phyloP scores from a whole-genome alignment of 2,888 invertebrate genomes.

The Ochropacha duplaris region DNA sequence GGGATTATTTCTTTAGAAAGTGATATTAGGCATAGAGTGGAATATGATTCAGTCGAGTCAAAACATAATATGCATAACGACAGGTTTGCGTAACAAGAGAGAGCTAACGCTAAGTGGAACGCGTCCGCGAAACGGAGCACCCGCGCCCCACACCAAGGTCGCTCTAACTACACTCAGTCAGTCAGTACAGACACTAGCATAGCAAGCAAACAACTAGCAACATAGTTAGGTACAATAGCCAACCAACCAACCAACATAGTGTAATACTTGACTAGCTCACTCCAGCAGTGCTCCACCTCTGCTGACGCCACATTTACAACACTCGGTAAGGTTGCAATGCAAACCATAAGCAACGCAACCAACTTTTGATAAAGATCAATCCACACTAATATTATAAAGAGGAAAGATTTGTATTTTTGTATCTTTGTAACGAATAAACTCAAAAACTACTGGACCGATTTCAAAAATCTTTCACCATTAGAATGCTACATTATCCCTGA shows the following conservation, averaged over 20 bases:
- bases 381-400: too few relatives aligned
- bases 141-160: conserved; percentile 68
- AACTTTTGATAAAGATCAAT: background rate
- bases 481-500: too few relatives aligned
- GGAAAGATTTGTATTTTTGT: too few relatives aligned
- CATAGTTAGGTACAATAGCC: conserved; percentile 19
- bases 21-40: conserved; percentile 53
- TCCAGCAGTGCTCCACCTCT: background rate
- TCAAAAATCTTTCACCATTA: too few relatives aligned
- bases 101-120: conserved; percentile 78
- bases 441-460: too few relatives aligned
- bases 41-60: conserved; percentile 67
- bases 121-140: conserved; percentile 72
- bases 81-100: conserved; percentile 82
- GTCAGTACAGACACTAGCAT: conserved; percentile 19
- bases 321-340: conserved; percentile 15
- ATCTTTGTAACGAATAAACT: too few relatives aligned
- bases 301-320: conserved; percentile 14
- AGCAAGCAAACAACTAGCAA: too few relatives aligned
- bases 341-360: conserved; percentile 6
- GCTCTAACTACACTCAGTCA: conserved; percentile 31
- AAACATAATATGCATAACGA: conserved; percentile 80
- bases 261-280: too few relatives aligned
- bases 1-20: conserved; percentile 66
- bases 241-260: conserved; percentile 13